phyloP scores from a whole-genome alignment of 2,888 invertebrate genomes.

The Myopa testacea region DNA sequence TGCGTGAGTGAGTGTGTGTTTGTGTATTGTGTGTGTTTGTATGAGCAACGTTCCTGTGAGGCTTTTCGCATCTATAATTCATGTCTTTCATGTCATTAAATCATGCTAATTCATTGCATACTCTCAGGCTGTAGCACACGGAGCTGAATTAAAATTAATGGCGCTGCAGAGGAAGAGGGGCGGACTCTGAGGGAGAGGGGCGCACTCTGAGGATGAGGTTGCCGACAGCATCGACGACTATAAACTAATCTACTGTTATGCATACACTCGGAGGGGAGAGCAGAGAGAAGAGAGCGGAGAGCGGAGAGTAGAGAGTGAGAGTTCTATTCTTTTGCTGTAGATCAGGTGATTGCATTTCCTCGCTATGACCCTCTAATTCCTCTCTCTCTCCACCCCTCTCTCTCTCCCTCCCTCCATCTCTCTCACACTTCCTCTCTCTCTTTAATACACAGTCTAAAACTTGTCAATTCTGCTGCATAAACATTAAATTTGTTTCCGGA shows the following conservation, averaged over 20 bases:
- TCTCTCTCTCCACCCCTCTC: too few species aligned
- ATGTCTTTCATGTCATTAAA: conserved; percentile 44
- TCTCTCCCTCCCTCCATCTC: too few species aligned
- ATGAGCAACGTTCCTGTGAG: neutral
- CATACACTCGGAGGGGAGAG: neutral
- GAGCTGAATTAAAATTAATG: neutral
- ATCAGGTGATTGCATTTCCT: too few species aligned
- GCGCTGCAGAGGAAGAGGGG: neutral
- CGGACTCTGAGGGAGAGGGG: too few species aligned
- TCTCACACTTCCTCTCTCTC: too few species aligned
- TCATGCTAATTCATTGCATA: conserved; percentile 39
- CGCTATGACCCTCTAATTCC: too few species aligned
- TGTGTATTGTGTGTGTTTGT: neutral
- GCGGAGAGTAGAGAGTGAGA: neutral
- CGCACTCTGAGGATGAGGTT: too few species aligned
- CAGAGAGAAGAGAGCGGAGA: too few species aligned
- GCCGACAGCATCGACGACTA: too few species aligned
- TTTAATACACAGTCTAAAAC: too few species aligned
- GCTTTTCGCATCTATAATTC: conserved; percentile 38
- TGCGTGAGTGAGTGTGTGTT: neutral
- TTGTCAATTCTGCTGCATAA: neutral
- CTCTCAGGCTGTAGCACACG: conserved; percentile 27
- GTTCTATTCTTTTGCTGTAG: too few species aligned
- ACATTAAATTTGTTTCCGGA: neutral
- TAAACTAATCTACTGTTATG: too few species aligned